Evolutionary conservation across 2,888 invertebrate genomes (phyloP).

Genomic region (Tridacna crocea): DNA sequence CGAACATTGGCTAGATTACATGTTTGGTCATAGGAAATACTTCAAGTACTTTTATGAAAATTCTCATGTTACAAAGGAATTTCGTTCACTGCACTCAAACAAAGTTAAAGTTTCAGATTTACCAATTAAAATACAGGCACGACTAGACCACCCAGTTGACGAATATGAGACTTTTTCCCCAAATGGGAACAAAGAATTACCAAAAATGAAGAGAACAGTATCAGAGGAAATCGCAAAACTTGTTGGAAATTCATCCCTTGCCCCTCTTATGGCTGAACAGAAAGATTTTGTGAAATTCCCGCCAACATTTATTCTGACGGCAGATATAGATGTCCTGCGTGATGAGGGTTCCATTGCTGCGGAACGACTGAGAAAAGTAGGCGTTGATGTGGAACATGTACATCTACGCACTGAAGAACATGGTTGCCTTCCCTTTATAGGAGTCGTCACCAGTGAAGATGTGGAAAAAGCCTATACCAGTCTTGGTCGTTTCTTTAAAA

Average conservation of each 20-base stretch:
- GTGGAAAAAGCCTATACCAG: slow-evolving; percentile 21
- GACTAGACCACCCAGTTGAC: too few relatives aligned
- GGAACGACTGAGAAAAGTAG: slow-evolving; percentile 44
- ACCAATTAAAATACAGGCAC: background rate
- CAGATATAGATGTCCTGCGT: slow-evolving; percentile 58
- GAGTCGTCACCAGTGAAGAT: slow-evolving; percentile 22
- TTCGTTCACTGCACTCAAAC: background rate
- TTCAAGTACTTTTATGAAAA: background rate
- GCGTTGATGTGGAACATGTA: slow-evolving; percentile 38
- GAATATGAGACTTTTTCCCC: background rate
- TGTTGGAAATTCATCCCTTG: slow-evolving; percentile 45
- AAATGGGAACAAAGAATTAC: slow-evolving; percentile 11
- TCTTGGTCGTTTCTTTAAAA: slow-evolving; percentile 26
- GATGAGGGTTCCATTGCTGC: slow-evolving; percentile 62
- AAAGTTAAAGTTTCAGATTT: background rate
- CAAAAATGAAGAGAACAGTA: slow-evolving; percentile 22
- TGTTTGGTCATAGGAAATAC: slow-evolving; percentile 42
- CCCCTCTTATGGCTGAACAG: slow-evolving; percentile 57
- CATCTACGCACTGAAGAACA: slow-evolving; percentile 55
- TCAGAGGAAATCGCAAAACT: slow-evolving; percentile 16
- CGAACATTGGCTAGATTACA: slow-evolving; percentile 57
- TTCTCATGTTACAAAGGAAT: background rate
- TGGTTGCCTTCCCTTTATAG: slow-evolving; percentile 44
- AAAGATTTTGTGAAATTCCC: slow-evolving; percentile 51
- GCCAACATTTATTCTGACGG: slow-evolving; percentile 56